phyloP scores from a whole-genome alignment of 2,888 invertebrate species.

The Drosophila emarginata region DNA sequence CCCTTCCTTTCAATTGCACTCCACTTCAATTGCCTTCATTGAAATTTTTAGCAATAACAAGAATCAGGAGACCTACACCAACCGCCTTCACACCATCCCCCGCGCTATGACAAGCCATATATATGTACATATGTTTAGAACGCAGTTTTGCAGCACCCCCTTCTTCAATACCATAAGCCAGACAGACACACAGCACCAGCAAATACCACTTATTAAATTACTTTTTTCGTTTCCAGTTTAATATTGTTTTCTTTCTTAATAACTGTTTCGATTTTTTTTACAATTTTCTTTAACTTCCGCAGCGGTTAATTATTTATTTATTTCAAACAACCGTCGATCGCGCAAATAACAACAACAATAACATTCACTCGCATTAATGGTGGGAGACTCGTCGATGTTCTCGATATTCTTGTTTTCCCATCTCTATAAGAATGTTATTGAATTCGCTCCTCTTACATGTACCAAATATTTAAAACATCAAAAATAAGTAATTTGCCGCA shows the following conservation, averaged over 20 bases:
- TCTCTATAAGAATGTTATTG: no score
- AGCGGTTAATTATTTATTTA: slow-evolving; percentile 4
- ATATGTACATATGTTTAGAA: slow-evolving; percentile 3
- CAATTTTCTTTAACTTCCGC: neutral
- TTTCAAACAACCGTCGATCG: slow-evolving; percentile 4
- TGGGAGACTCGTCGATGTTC: no score
- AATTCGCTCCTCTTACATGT: no score
- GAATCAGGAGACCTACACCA: slow-evolving; percentile 14
- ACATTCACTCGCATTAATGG: neutral
- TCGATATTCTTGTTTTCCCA: no score
- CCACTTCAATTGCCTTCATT: slow-evolving; percentile 5
- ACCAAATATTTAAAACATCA: no score
- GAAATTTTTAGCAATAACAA: neutral
- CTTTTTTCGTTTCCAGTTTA: neutral
- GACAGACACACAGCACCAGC: neutral
- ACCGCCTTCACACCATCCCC: neutral
- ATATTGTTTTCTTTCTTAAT: neutral
- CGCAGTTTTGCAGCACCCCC: slow-evolving; percentile 1
- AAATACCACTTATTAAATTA: neutral
- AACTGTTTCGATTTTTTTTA: neutral
- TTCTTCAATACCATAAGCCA: neutral
- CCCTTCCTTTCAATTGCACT: neutral
- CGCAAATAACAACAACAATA: slow-evolving; percentile 9
- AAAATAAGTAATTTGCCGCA: no score
- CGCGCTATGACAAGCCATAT: neutral